Evolutionary conservation across 2,113 vertebrate species (phyloP).

Genomic region (Penelope pileata): DNA sequence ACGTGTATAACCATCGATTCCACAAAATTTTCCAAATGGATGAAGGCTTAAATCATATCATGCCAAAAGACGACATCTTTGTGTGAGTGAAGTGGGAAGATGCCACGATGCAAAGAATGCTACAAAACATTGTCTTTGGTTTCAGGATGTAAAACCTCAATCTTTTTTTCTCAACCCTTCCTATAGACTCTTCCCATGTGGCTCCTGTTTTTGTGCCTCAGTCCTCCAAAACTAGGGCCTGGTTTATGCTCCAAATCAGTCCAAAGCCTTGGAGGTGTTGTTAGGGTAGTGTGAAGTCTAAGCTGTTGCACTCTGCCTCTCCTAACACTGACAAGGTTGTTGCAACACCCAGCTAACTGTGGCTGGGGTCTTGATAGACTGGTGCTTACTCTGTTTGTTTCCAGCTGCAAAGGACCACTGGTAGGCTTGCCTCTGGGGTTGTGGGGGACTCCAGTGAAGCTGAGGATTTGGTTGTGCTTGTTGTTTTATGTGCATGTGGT

Average conservation of each 20-base stretch:
- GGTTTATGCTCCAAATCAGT: background rate
- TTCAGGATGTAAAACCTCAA: background rate
- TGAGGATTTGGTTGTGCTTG: background rate
- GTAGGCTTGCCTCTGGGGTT: background rate
- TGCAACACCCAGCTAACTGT: background rate
- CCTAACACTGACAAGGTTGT: background rate
- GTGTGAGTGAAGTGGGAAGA: slow-evolving; percentile 83
- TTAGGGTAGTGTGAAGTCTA: background rate
- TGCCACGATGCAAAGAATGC: background rate
- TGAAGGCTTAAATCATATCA: slow-evolving; percentile 92
- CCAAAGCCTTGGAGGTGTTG: background rate
- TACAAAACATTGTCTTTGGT: background rate
- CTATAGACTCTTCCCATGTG: background rate
- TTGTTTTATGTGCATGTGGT: accelerated
- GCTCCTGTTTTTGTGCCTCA: background rate
- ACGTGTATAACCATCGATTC: slow-evolving; percentile 97
- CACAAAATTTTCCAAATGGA: slow-evolving; percentile 95
- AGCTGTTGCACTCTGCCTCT: background rate
- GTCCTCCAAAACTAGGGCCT: background rate
- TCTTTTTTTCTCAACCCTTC: background rate
- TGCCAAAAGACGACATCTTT: slow-evolving; percentile 96
- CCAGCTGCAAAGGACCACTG: background rate
- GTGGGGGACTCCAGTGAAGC: background rate
- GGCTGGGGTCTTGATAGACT: background rate
- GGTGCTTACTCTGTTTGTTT: background rate